Evolutionary conservation across 1,140 invertebrate genomes (phyloP), one percentile per base, ranked within the genome.

Genomic region (Drosophila parabipectinata): DNA sequence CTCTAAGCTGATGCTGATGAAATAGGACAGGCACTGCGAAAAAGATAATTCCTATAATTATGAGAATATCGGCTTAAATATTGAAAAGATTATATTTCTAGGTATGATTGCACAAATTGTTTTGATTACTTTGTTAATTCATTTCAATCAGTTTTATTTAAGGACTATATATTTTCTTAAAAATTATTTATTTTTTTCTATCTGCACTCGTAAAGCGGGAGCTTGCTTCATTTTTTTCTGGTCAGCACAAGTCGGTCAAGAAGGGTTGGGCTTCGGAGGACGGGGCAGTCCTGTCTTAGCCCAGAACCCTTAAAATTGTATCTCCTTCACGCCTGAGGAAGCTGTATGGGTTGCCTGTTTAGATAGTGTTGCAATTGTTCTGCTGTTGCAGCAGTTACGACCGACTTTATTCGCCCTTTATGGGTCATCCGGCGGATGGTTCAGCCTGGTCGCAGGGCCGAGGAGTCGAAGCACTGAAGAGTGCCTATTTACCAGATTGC

Each of bases 311-410:
- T 53, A 67, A 58, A 64, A 44, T 64, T 47, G 51, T 53, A 53
- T 53, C 28, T 53, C 32, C 32, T 39, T 50, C 32, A 57, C 26
- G 55, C 44, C 74, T 41, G 15, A 34, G 48, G 14, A 21, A 21
- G 18, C 59, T 64, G 66, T 78, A 72, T 68, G 76, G 69, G 77
- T 67, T 81, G 62, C 74, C 81, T 72, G 81, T 60, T 85, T 74
- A 68, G 77, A 73, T 69, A 66, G 66, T 79, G 68, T 77, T 81
- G 78, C 78, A 73, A 63, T 76, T 77, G 72, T 81, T 84, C 15
- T 60, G 48, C 28, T 64, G 45, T 14, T 44, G 61, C 61, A 54
- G 62, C 54, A 75, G 52, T 63, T 26, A 53, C 39, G 47, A 54
- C 28, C 32, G 21, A 47, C 44, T 37, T 37, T 47, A 47, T 47